Base-by-base conservation (phyloP, 1,140 invertebrate genomes). In the Drosophila santomea region DNA sequence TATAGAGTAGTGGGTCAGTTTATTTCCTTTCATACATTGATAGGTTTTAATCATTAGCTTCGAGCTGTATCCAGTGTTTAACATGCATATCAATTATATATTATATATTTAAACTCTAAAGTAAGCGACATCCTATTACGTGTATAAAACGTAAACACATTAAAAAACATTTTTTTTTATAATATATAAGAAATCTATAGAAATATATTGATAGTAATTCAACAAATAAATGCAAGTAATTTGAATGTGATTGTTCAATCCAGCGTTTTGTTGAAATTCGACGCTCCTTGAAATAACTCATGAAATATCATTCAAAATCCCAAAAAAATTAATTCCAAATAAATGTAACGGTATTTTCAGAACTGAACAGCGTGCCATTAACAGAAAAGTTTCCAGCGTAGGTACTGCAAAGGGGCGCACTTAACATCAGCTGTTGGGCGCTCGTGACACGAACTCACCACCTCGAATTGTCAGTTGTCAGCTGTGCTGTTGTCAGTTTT, bases 401-500 rank as follows among this genome's bases (percentile, higher is more conserved):
- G 6, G 12, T 4, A 14, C 1, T 5, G n/a, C 6, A 25, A 15
- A 14, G 23, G 20, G 25, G 25, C 4, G 25, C 10, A 32, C 2
- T 15, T 43, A 56, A 47, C 32, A 52, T 35, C 61, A 63, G 52
- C 61, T 57, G 60, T 15, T 44, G 10, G 28, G 6, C 5, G 2
- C 8, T 47, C 56, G 43, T 47, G 56, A 25, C 38, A 45, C 56
- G 56, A 14, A 7, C 35, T 36, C 56, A 54, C 15, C 58, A 3
- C 35, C 47, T 15, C 56, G 25, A 36, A 48, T 64, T 17, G 45
- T 71, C 36, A 51, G 48, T 32, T 32, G 32, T 32, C 32, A 32
- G 32, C 32, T 32, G 32, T 32, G 32, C 55, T 36, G 50, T 52
- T 52, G 64, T 63, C 64, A 67, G 59, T 36, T 67, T 63, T 67